phyloP scores from a whole-genome alignment of 2,797 vertebrate species.

The Allobates femoralis region DNA sequence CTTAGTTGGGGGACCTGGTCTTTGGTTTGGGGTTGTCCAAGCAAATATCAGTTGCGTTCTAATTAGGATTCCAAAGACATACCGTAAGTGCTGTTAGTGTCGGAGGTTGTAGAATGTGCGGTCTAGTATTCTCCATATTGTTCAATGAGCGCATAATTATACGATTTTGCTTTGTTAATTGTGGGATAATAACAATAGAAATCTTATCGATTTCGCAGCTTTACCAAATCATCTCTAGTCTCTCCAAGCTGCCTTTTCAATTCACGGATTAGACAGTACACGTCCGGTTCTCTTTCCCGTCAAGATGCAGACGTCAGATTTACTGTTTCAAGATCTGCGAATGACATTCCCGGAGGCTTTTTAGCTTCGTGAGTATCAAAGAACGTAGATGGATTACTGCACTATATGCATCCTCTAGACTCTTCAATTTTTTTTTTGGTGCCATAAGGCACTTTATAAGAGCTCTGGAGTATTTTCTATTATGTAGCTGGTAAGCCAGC shows the following conservation, averaged over 20 bases:
- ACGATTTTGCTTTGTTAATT: slow-evolving; percentile 1
- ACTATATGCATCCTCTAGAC: slow-evolving; percentile 55
- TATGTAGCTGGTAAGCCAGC: background rate
- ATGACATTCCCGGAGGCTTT: slow-evolving; percentile 57
- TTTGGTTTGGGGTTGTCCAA: background rate
- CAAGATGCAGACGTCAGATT: slow-evolving; percentile 55
- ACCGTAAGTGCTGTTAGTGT: background rate
- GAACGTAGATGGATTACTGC: slow-evolving; percentile 61
- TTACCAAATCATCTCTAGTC: background rate
- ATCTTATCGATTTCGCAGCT: background rate
- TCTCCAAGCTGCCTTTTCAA: slow-evolving; percentile 1
- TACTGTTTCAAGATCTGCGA: slow-evolving; percentile 54
- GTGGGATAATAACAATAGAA: background rate
- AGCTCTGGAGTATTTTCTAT: slow-evolving; percentile 9
- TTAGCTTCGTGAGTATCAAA: slow-evolving; percentile 49
- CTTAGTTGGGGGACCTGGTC: background rate
- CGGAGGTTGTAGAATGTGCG: background rate
- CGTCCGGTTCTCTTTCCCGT: slow-evolving; percentile 33
- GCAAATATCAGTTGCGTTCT: background rate
- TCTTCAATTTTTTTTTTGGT: slow-evolving; percentile 28
- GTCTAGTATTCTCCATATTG: background rate
- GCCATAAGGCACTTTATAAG: slow-evolving; percentile 32
- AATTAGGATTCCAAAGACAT: background rate
- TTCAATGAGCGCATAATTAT: background rate
- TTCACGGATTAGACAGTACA: slow-evolving; percentile 41